phyloP scores from a whole-genome alignment of 2,113 vertebrate species.

The Peucedramus taeniatus region DNA sequence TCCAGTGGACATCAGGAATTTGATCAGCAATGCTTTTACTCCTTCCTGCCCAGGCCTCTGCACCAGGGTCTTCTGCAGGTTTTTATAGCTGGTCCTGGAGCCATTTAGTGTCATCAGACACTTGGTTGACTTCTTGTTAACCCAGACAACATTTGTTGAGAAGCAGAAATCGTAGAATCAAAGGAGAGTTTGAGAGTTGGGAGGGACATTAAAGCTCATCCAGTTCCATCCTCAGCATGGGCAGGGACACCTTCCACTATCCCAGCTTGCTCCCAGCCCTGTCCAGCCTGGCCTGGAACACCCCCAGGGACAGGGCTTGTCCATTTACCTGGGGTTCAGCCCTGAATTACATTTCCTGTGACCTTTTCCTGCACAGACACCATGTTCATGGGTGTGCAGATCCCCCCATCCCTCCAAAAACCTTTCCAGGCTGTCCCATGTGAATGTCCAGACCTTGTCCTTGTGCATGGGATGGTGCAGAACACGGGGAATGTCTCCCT shows the following conservation, averaged over 20 bases:
- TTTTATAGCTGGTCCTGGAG: neutral
- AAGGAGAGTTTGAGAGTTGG: neutral
- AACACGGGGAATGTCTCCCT: fast-evolving
- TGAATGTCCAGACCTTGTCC: neutral
- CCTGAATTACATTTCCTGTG: neutral
- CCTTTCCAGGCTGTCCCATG: neutral
- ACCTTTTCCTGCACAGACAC: neutral
- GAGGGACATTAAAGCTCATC: neutral
- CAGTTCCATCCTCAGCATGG: neutral
- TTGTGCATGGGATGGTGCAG: neutral
- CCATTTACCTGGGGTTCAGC: neutral
- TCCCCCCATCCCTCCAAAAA: neutral
- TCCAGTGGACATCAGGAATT: neutral
- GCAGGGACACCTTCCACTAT: neutral
- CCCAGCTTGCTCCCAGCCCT: neutral
- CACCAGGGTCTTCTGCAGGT: neutral
- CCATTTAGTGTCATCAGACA: neutral
- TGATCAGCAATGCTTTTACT: neutral
- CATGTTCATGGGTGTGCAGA: fast-evolving
- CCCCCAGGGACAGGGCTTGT: neutral
- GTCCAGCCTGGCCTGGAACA: neutral
- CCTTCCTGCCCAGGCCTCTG: neutral
- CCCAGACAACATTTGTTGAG: fast-evolving
- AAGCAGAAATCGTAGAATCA: neutral
- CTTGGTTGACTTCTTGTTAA: neutral